phyloP scores from a whole-genome alignment of 2,888 invertebrate genomes.

The Eutolmus rufibarbis region DNA sequence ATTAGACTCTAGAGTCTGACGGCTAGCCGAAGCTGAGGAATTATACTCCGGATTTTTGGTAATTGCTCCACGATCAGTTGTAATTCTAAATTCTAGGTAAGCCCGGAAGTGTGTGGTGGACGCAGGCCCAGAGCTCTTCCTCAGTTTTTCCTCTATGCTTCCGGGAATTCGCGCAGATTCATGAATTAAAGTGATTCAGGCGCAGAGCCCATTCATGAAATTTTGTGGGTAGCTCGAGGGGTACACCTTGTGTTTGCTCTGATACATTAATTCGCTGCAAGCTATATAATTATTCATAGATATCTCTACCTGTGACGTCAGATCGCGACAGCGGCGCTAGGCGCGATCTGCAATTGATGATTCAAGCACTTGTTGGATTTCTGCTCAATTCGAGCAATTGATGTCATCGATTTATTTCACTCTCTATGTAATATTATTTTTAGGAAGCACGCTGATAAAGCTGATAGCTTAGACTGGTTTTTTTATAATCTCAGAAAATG shows the following conservation, averaged over 20 bases:
- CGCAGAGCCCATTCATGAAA: constrained; percentile 10
- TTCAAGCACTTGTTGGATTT: constrained; percentile 24
- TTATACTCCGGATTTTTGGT: neutral
- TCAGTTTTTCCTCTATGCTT: neutral
- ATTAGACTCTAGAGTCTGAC: neutral
- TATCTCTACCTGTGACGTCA: constrained; percentile 9
- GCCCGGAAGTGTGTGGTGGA: neutral
- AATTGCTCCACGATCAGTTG: neutral
- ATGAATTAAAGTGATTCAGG: constrained; percentile 16
- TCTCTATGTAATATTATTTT: neutral
- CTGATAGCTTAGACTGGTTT: neutral
- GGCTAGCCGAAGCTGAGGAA: neutral
- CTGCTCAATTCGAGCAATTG: neutral
- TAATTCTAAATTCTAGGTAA: constrained; percentile 10
- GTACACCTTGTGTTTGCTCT: neutral
- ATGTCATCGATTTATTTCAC: constrained; percentile 27
- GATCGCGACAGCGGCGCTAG: neutral
- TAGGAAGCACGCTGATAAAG: neutral
- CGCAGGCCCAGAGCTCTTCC: neutral
- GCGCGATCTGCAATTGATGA: constrained; percentile 1
- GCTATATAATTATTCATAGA: constrained; percentile 9
- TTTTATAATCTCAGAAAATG: neutral
- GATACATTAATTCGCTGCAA: constrained; percentile 7
- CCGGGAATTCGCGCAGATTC: constrained; percentile 14
- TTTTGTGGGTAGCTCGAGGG: neutral